These are phyloP conservation scores for Carposina sasakii DNA, from an alignment of 1,140 invertebrate genomes.

Conservation along the genomic window DNA sequence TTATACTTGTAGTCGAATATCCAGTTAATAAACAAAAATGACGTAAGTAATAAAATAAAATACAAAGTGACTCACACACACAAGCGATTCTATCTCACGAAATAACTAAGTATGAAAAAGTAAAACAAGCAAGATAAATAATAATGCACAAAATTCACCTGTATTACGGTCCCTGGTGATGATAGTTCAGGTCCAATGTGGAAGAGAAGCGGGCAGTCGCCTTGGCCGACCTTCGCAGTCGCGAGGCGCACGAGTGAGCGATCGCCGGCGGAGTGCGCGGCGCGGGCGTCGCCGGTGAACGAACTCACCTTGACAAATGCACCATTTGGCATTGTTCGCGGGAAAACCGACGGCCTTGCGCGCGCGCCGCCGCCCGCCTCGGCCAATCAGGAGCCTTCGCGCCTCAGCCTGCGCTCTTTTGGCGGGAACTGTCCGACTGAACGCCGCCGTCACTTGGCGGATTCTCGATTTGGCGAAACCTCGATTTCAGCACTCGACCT, in stretches of 20 bases:
- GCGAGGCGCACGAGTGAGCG: conserved; percentile 43
- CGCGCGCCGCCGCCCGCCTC: conserved; percentile 42
- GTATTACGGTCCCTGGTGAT: conserved; percentile 53
- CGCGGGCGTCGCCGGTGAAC: conserved; percentile 67
- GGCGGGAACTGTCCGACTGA: conserved; percentile 55
- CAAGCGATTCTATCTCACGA: too few relatives aligned
- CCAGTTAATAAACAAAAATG: too few relatives aligned
- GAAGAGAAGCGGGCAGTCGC: conserved; percentile 33
- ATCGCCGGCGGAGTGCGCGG: conserved; percentile 35
- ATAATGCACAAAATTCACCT: conserved; percentile 63
- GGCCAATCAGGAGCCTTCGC: conserved; percentile 62
- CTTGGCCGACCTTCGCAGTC: conserved; percentile 63
- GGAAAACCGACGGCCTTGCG: conserved; percentile 71
- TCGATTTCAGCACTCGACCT: conserved; percentile 49
- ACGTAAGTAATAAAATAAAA: too few relatives aligned
- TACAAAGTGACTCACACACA: too few relatives aligned
- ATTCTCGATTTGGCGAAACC: conserved; percentile 34
- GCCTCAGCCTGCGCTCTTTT: conserved; percentile 65
- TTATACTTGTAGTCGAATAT: too few relatives aligned
- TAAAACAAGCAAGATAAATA: too few relatives aligned
- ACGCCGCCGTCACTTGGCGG: conserved; percentile 32
- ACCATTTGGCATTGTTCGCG: conserved; percentile 72
- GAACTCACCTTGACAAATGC: conserved; percentile 72
- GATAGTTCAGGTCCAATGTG: conserved; percentile 39
- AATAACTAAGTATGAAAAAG: too few relatives aligned